A percentile compares a stretch with the other conserved stretches of the same genome.
These are phyloP conservation scores for Molothrus ater DNA, from an alignment of 2,797 vertebrate species.

Conservation along the genomic window DNA sequence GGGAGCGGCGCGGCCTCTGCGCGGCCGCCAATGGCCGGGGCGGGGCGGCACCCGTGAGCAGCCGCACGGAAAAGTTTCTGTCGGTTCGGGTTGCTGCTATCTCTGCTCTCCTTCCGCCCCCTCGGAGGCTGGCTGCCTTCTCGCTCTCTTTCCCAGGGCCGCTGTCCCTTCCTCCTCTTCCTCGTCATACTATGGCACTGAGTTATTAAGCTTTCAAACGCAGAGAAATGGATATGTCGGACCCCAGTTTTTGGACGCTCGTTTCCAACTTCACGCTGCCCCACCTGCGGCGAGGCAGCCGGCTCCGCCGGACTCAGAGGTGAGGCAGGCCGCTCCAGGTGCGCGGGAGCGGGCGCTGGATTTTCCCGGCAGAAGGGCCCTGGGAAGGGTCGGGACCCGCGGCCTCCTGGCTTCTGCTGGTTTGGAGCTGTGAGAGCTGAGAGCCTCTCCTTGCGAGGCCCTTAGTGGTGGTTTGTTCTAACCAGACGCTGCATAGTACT, in stretches of 20 bases:
- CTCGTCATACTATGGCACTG: slow-evolving; percentile 17
- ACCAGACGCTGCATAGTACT: background rate
- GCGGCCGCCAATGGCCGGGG: background rate
- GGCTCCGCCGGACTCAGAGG: slow-evolving; percentile 94
- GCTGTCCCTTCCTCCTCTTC: background rate
- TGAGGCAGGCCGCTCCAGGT: slow-evolving; percentile 62
- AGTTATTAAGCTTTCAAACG: background rate
- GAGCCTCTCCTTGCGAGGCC: background rate
- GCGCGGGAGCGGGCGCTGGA: background rate
- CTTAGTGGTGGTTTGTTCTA: background rate
- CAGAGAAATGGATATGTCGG: slow-evolving; percentile 81
- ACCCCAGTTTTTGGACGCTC: slow-evolving; percentile 86
- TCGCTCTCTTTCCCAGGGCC: background rate
- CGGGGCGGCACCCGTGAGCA: slow-evolving; percentile 33
- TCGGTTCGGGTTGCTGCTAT: slow-evolving; percentile 54
- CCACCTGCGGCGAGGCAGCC: slow-evolving; percentile 85
- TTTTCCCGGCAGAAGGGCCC: background rate
- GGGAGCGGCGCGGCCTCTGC: background rate
- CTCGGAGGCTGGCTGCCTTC: background rate
- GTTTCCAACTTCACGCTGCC: slow-evolving; percentile 92
- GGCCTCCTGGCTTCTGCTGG: background rate
- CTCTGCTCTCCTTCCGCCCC: background rate
- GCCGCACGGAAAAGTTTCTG: slow-evolving; percentile 49
- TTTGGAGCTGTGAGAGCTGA: background rate
- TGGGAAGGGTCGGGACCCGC: background rate